Base-by-base conservation (phyloP, 1,140 invertebrate species). In the Penaeus chinensis region DNA sequence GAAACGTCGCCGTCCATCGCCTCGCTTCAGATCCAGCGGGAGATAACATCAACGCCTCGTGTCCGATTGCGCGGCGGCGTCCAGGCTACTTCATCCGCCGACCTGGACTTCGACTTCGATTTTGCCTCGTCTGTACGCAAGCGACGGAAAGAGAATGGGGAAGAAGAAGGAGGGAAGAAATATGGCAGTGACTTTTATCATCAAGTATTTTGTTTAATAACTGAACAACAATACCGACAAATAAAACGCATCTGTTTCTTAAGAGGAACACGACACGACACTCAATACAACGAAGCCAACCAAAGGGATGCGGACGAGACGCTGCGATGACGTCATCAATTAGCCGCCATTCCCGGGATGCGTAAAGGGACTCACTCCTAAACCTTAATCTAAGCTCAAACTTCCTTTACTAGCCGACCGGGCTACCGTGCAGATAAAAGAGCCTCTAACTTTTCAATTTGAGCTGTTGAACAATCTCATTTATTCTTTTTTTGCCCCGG, bases 1-100 rank as follows among this genome's bases (percentile, higher is more conserved):
- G 65, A 86, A 86, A 86, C 71, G 84, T 86, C 76, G 84, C 77
- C 76, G 77, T 86, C 78, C 84, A 86, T 86, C 84, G 84, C 84
- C 77, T 80, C 42, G 84, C 84, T 65, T 80, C 37, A 81, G 84
- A 86, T 86, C 47, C 84, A 71, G 77, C 84, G 22, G 11, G 19
- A 13, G 84, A 86, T 86, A 86, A 42, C 84, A 80, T 86, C 84
- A 86, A 79, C 84, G 61, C 84, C 84, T 86, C 74, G 62, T 32
- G 63, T 86, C 84, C 84, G 84, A 80, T 86, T 86, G 24, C 62
- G 22, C 54, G 5, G 8, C 22, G 3, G 27, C 74, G 62, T 20
- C 62, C 63, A n/a, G 84, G 76, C 27, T 79, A 65, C 19, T 18
- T n/a, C n/a, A 24, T 86, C 84, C 27, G 13, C 66, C n/a, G 32